phyloP scores from a whole-genome alignment of 2,888 invertebrate species.

The Eretmocerus hayati region DNA sequence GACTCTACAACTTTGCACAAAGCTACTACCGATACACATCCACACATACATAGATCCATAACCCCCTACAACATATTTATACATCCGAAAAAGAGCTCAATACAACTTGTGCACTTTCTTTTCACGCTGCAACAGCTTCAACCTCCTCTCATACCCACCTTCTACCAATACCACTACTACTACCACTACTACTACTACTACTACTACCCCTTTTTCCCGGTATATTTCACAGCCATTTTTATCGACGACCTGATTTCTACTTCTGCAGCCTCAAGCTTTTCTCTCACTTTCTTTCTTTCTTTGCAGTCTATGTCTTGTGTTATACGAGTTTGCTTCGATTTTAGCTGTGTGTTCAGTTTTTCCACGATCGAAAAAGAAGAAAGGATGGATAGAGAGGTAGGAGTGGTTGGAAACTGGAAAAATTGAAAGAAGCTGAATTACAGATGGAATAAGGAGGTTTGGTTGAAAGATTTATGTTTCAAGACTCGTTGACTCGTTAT shows the following conservation, averaged over 20 bases:
- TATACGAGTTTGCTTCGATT: neutral
- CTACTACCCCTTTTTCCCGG: neutral
- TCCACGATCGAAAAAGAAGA: neutral
- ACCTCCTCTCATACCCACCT: neutral
- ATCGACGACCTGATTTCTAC: constrained; percentile 11
- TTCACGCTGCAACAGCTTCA: neutral
- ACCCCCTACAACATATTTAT: no score
- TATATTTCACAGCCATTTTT: constrained; percentile 8
- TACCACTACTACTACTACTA: no score
- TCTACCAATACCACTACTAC: no score
- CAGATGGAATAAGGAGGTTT: constrained; percentile 12
- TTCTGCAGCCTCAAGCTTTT: neutral
- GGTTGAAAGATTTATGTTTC: constrained; percentile 8
- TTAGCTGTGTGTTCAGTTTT: neutral
- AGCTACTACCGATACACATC: no score
- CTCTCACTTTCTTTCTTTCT: neutral
- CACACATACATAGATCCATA: no score
- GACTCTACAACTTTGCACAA: no score
- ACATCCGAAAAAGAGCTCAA: no score
- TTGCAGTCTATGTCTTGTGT: neutral
- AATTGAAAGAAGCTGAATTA: constrained; percentile 16
- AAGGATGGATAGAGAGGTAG: neutral
- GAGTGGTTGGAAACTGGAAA: constrained; percentile 1
- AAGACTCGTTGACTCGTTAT: neutral
- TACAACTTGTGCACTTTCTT: no score